Conservation (phyloP, 2,113 vertebrate species). For the Onychostruthus taczanowskii region DNA sequence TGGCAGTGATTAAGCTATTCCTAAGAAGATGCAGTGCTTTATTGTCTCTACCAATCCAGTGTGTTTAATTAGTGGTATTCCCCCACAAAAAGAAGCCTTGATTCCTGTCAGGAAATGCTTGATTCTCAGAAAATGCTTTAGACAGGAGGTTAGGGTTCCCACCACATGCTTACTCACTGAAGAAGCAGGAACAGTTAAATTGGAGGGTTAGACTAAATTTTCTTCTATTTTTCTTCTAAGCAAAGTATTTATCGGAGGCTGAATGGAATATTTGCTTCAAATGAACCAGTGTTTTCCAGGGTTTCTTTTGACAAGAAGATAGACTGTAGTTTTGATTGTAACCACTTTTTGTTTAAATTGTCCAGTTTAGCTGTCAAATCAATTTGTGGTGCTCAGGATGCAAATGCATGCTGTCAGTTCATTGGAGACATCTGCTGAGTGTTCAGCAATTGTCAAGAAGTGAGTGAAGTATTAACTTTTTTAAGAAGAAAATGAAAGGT, state of each 20-base stretch:
- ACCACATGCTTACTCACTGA: neutral
- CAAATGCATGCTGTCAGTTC: slow-evolving; percentile 2
- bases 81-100: neutral
- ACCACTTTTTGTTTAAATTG: slow-evolving; percentile 9
- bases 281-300: neutral
- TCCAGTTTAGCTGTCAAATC: slow-evolving; percentile 27
- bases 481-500: neutral
- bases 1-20: neutral
- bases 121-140: neutral
- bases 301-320: neutral
- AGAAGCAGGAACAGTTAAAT: neutral
- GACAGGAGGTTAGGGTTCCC: neutral
- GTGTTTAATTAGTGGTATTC: neutral
- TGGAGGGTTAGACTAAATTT: neutral
- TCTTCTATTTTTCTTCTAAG: neutral
- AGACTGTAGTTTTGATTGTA: neutral
- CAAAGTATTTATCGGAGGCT: neutral
- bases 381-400: neutral
- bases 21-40: neutral
- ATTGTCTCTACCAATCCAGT: neutral
- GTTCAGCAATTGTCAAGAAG: neutral
- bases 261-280: neutral
- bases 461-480: neutral
- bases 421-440: neutral
- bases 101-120: neutral